phyloP scores from a whole-genome alignment of 1,140 invertebrate genomes.

The Limonius californicus region DNA sequence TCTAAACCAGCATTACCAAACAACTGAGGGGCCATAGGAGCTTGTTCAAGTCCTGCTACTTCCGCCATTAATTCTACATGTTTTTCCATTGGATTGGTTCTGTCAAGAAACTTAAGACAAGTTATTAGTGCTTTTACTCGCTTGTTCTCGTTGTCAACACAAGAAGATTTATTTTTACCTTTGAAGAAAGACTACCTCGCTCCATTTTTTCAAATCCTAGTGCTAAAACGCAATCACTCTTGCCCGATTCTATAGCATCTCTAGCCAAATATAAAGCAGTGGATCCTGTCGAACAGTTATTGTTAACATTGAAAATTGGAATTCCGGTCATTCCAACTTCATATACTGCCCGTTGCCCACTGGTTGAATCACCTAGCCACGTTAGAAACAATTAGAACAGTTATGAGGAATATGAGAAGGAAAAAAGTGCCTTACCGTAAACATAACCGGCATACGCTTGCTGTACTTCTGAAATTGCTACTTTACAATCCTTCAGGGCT shows the following conservation, averaged over 20 bases:
- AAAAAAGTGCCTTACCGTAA: no score
- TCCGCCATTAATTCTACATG: conserved; percentile 86
- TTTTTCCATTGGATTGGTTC: conserved; percentile 91
- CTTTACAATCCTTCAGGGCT: conserved; percentile 80
- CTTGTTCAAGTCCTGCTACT: conserved; percentile 68
- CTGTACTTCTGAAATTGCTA: conserved; percentile 78
- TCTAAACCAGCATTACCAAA: conserved; percentile 96
- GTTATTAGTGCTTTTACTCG: no score
- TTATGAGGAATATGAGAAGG: not conserved
- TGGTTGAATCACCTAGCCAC: conserved; percentile 94
- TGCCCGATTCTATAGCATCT: conserved; percentile 83
- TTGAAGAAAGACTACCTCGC: conserved; percentile 76
- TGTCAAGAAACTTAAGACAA: conserved; percentile 72
- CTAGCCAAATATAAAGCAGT: conserved; percentile 87
- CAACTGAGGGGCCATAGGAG: conserved; percentile 89
- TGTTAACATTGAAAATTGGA: conserved; percentile 98
- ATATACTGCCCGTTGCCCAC: conserved; percentile 90
- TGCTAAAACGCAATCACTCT: conserved; percentile 83
- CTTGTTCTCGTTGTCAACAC: no score
- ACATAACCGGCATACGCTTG: conserved; percentile 93
- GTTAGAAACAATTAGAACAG: no score
- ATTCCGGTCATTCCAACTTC: conserved; percentile 95
- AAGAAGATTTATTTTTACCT: no score
- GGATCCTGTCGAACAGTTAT: conserved; percentile 96
- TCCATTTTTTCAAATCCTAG: conserved; percentile 99